These are phyloP conservation scores for Lacanobia oleracea DNA, from an alignment of 2,888 invertebrate genomes.

Conservation along the genomic window DNA sequence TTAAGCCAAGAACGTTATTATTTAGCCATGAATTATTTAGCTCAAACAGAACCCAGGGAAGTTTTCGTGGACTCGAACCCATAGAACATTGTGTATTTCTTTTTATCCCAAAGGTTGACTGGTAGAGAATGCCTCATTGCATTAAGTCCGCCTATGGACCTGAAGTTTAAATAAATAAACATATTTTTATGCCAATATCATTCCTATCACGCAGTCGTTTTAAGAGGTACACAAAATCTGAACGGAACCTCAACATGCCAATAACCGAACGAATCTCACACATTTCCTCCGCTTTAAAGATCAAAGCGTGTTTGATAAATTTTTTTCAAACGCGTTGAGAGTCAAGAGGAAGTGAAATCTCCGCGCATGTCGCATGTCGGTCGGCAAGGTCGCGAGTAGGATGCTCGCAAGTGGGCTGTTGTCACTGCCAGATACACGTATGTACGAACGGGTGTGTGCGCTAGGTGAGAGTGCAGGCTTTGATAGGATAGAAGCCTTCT, in stretches of 20 bases:
- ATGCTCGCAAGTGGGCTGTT: slow-evolving; percentile 87
- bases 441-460: slow-evolving; percentile 60
- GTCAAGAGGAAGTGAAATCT: slow-evolving; percentile 87
- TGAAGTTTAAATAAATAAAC: too few relatives aligned
- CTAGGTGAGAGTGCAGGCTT: slow-evolving; percentile 57
- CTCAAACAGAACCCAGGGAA: too few relatives aligned
- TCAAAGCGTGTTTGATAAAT: slow-evolving; percentile 63
- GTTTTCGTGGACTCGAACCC: too few relatives aligned
- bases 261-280: slow-evolving; percentile 21
- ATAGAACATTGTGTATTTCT: too few relatives aligned
- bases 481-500: neutral
- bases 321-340: slow-evolving; percentile 64
- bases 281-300: slow-evolving; percentile 51
- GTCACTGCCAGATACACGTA: slow-evolving; percentile 68
- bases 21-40: too few relatives aligned
- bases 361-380: slow-evolving; percentile 80
- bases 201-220: neutral
- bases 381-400: slow-evolving; percentile 89
- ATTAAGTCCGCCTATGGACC: too few relatives aligned
- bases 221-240: neutral
- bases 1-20: too few relatives aligned
- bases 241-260: neutral
- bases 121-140: too few relatives aligned
- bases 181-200: too few relatives aligned
- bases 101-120: too few relatives aligned